Evolutionary conservation across 2,888 invertebrate species (phyloP).

Genomic region (Acheta domesticus): DNA sequence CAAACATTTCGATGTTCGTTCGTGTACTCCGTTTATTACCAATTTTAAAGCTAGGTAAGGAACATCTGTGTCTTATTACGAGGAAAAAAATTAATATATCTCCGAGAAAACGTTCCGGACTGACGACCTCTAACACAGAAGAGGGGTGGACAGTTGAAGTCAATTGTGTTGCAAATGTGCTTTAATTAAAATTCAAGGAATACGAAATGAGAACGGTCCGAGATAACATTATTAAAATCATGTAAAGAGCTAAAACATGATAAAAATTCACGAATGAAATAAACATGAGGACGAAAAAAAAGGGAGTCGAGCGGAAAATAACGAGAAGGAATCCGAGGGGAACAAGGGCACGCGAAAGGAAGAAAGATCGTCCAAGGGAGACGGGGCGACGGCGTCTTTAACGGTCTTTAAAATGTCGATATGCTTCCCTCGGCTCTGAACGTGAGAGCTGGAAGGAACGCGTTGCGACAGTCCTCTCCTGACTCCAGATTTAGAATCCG

Average conservation of each 20-base stretch:
- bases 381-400: background rate
- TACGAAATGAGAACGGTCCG: background rate
- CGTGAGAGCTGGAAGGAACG: too few relatives aligned
- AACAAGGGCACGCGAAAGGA: too few relatives aligned
- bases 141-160: conserved; percentile 5
- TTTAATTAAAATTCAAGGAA: background rate
- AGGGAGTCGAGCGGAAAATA: background rate
- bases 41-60: too few relatives aligned
- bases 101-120: too few relatives aligned
- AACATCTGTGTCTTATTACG: too few relatives aligned
- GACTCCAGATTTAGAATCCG: too few relatives aligned
- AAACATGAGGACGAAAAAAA: background rate
- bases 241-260: background rate
- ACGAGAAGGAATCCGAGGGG: background rate
- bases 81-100: too few relatives aligned
- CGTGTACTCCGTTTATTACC: too few relatives aligned
- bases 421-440: too few relatives aligned
- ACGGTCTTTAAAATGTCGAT: background rate
- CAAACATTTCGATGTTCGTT: too few relatives aligned
- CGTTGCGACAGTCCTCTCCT: too few relatives aligned
- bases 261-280: background rate
- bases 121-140: background rate
- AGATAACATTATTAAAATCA: conserved; percentile 2
- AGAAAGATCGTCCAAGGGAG: too few relatives aligned
- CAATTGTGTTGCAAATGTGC: conserved; percentile 18